A percentile compares a stretch with the other conserved stretches of the same genome.
Evolutionary conservation across 2,113 vertebrate species (phyloP).

Genomic region (Passer montanus): DNA sequence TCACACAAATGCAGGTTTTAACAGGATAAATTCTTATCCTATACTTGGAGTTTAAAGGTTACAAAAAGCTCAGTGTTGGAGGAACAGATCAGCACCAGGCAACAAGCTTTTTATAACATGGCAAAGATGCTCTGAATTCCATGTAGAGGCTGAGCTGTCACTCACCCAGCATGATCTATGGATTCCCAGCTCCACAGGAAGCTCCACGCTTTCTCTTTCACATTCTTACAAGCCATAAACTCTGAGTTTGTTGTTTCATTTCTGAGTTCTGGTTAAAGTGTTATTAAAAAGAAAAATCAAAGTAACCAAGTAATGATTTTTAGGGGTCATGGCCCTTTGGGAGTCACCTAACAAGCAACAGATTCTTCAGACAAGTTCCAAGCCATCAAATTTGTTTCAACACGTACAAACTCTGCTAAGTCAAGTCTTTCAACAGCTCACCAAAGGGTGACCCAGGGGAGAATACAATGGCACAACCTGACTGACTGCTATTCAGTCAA

Average conservation of each 20-base stretch:
- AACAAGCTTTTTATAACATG: background rate
- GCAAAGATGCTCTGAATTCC: background rate
- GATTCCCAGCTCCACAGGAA: background rate
- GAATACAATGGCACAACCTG: background rate
- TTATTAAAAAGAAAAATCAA: background rate
- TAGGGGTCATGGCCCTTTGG: background rate
- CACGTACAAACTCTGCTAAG: background rate
- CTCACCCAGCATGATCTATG: background rate
- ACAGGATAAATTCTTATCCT: slow-evolving; percentile 8
- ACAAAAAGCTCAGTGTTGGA: background rate
- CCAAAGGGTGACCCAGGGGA: background rate
- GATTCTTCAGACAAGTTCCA: background rate
- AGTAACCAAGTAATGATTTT: background rate
- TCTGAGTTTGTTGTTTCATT: background rate
- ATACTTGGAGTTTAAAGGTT: slow-evolving; percentile 17
- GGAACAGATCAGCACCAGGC: background rate
- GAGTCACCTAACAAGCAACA: background rate
- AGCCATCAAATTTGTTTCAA: background rate
- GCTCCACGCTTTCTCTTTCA: background rate
- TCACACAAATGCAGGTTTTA: slow-evolving; percentile 27
- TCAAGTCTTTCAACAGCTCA: background rate
- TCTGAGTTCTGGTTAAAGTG: background rate
- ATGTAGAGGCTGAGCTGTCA: background rate
- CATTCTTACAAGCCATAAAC: background rate
- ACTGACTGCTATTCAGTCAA: background rate